Percentiles rank a stretch among this genome's conserved stretches.
Evolutionary conservation across 2,113 vertebrate genomes (phyloP).

Genomic region (Glaucidium brasilianum): DNA sequence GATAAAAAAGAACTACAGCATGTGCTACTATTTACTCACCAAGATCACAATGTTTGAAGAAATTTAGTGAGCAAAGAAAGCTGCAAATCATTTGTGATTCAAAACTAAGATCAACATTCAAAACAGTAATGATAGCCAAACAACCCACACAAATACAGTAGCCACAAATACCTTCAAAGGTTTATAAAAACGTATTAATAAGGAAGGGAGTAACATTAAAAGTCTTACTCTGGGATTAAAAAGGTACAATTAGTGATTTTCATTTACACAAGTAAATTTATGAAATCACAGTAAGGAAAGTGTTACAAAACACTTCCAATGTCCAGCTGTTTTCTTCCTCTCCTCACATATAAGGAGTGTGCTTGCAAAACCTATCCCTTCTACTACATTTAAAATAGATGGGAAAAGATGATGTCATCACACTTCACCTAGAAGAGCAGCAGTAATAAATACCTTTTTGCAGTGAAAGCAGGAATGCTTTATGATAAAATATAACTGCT

Average conservation of each 20-base stretch:
- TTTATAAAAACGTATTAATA: neutral
- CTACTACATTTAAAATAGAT: neutral
- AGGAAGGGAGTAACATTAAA: neutral
- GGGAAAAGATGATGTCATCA: neutral
- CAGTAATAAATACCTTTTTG: constrained; percentile 9
- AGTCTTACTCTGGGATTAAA: neutral
- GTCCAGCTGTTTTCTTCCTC: neutral
- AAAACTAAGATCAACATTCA: neutral
- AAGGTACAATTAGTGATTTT: neutral
- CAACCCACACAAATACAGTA: neutral
- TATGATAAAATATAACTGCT: constrained; percentile 36
- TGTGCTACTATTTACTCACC: neutral
- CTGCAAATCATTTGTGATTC: neutral
- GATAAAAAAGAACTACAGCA: neutral
- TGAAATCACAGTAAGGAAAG: neutral
- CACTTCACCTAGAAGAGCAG: neutral
- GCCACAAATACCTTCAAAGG: neutral
- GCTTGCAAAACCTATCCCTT: neutral
- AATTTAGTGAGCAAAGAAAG: neutral
- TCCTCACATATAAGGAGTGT: neutral
- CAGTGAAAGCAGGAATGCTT: neutral
- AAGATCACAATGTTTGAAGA: neutral
- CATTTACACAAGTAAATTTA: neutral
- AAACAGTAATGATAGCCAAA: neutral
- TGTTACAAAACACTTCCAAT: neutral